Percentiles rank a stretch among this genome's conserved stretches.
Conservation (phyloP, 2,797 vertebrate species). For the Poliocrania exsul region DNA sequence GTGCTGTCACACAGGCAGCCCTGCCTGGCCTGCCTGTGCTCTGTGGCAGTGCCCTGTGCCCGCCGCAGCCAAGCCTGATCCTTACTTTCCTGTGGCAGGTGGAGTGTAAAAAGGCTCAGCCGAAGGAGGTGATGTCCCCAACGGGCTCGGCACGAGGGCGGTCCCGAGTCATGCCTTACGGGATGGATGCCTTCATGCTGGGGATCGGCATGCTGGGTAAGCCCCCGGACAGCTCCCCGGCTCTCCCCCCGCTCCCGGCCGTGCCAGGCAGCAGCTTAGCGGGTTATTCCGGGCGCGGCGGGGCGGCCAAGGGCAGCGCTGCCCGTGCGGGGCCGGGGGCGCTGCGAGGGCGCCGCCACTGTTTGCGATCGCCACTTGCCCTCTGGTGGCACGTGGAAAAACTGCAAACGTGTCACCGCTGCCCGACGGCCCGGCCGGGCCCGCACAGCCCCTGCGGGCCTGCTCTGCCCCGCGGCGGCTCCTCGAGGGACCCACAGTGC, state of each 20-base stretch:
- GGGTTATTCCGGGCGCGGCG: not conserved
- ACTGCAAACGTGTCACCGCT: conserved; percentile 3
- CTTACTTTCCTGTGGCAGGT: conserved; percentile 80
- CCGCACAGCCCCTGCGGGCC: not conserved
- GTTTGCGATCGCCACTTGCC: conserved; percentile 47
- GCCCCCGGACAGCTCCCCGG: not conserved
- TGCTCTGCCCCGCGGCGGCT: not conserved
- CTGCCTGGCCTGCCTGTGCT: not conserved
- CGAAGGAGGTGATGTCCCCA: conserved; percentile 99
- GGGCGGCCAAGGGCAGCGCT: conserved; percentile 36
- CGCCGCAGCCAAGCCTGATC: not conserved
- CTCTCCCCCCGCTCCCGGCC: not conserved
- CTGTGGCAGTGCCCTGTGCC: not conserved
- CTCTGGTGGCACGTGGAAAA: conserved; percentile 57
- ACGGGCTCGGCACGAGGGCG: conserved; percentile 94
- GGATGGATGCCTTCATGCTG: conserved; percentile 99
- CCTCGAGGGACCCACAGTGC: not conserved
- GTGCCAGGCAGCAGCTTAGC: conserved; percentile 32
- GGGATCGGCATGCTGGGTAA: conserved; percentile 99
- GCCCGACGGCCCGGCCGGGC: not conserved
- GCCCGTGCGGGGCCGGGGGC: not conserved
- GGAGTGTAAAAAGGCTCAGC: conserved; percentile 99
- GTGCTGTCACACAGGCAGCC: not conserved
- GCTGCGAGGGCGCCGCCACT: not conserved
- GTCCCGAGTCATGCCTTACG: conserved; percentile 98